Evolutionary conservation across 2,113 vertebrate genomes (phyloP).

Genomic region (Callospermophilus lateralis): DNA sequence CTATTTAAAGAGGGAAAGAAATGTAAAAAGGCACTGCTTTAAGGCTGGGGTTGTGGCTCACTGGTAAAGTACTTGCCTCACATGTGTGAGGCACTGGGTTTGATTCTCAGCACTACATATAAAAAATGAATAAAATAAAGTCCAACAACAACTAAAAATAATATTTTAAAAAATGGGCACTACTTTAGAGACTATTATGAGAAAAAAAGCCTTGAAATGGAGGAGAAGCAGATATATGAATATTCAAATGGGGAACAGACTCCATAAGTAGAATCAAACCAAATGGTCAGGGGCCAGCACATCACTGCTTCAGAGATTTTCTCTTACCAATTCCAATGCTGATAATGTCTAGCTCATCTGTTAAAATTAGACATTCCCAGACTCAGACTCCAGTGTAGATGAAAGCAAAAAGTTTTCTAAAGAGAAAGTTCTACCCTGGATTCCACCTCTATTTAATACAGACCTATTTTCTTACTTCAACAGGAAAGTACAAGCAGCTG

Average conservation of each 20-base stretch:
- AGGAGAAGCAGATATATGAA: not conserved
- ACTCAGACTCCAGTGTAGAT: not conserved
- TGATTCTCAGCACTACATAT: too few relatives aligned
- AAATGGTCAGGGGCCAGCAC: not conserved
- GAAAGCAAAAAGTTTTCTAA: constrained; percentile 42
- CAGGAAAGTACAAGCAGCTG: not conserved
- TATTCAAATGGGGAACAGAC: not conserved
- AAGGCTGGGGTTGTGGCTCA: not conserved
- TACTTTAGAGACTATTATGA: not conserved
- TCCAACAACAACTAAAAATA: too few relatives aligned
- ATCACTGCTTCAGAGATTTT: not conserved
- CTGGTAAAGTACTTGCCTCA: too few relatives aligned
- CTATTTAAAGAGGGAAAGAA: not conserved
- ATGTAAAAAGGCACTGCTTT: not conserved
- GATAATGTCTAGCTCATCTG: not conserved
- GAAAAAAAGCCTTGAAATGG: constrained; percentile 44
- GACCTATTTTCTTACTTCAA: constrained; percentile 48
- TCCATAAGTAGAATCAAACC: not conserved
- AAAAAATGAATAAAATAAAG: too few relatives aligned
- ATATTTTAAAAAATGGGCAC: not conserved
- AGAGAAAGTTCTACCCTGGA: constrained; percentile 1
- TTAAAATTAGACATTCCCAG: constrained; percentile 17
- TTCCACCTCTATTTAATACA: not conserved
- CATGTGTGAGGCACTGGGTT: too few relatives aligned
- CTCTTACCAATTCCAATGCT: not conserved